A percentile compares a stretch with the other conserved stretches of the same genome.
These are phyloP conservation scores for Gonioctena quinquepunctata DNA, from an alignment of 1,140 invertebrate genomes.

Conservation along the genomic window DNA sequence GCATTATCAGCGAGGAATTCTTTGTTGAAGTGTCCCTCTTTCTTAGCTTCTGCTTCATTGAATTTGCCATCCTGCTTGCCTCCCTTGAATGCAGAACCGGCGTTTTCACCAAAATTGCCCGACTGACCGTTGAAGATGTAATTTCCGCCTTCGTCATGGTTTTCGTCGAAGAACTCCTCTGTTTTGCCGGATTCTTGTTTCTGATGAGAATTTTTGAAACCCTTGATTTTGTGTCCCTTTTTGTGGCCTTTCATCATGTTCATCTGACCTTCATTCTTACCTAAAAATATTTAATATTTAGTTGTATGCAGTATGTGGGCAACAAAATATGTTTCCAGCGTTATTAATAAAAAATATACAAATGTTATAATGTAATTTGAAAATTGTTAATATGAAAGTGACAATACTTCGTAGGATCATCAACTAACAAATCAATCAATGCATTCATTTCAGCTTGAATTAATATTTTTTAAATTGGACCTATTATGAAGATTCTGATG, in stretches of 20 bases:
- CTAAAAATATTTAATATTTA: too few relatives aligned
- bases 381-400: too few relatives aligned
- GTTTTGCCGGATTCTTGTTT: constrained; percentile 70
- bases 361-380: too few relatives aligned
- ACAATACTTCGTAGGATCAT: too few relatives aligned
- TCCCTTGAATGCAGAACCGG: constrained; percentile 59
- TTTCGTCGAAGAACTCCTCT: constrained; percentile 68
- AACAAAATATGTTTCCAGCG: too few relatives aligned
- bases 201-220: constrained; percentile 67
- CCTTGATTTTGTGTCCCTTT: constrained; percentile 68
- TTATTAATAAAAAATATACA: too few relatives aligned
- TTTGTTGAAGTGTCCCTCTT: constrained; percentile 61
- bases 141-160: constrained; percentile 65
- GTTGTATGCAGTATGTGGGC: too few relatives aligned
- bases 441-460: background rate
- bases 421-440: too few relatives aligned
- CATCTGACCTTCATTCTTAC: constrained; percentile 58
- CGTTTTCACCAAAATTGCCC: constrained; percentile 61
- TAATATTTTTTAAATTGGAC: too few relatives aligned
- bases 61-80: constrained; percentile 61
- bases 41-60: constrained; percentile 59
- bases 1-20: constrained; percentile 59
- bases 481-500: too few relatives aligned
- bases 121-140: constrained; percentile 57
- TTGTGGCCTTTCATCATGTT: constrained; percentile 64